Base-by-base conservation (phyloP, 2,888 invertebrate genomes). In the Hydroisotoma schaefferi region DNA sequence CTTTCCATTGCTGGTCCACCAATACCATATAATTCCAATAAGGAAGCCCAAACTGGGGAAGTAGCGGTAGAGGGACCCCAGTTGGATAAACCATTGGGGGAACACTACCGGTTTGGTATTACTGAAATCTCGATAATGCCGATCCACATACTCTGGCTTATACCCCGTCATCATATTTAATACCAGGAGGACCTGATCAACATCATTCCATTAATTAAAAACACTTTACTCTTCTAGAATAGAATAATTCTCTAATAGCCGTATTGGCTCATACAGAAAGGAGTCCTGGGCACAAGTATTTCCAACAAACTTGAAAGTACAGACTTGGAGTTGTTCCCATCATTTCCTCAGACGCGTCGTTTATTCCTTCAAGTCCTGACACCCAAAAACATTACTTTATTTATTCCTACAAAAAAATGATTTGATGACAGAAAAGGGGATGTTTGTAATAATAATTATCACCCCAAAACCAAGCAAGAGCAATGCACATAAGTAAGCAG, bases 271-370 rank as follows among this genome's bases (percentile, higher is more conserved):
- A 33, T 33, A 33, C 33, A 33, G 15, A 33, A 10, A 33, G 8
- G 15, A 33, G 8, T 33, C 8, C 8, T 23, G 47, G 47, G 23
- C 47, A 23, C 5, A 47, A 23, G 20, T 8, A 47, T 23, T 18
- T 47, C 47, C 47, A 47, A 25, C 25, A 47, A 6, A 47, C 8
- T 23, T 47, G 47, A 23, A 23, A 23, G 47, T 47, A 47, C 6
- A 6, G 6, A 47, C n/a, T 47, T 22, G 47, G 47, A 18, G 23
- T 5, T 6, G 6, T 18, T 47, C 47, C 47, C 4, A 20, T 47
- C 47, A 47, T 47, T 22, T 4, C n/a, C 23, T 47, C 23, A 8
- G 23, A 5, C 4, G 23, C 47, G 23, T 47, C 47, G 20, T 6
- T 5, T 8, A 47, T 25, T 26, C 6, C 20, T 6, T 26, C 6